phyloP scores from a whole-genome alignment of 2,888 invertebrate genomes.

The Caenorhabditis afra region DNA sequence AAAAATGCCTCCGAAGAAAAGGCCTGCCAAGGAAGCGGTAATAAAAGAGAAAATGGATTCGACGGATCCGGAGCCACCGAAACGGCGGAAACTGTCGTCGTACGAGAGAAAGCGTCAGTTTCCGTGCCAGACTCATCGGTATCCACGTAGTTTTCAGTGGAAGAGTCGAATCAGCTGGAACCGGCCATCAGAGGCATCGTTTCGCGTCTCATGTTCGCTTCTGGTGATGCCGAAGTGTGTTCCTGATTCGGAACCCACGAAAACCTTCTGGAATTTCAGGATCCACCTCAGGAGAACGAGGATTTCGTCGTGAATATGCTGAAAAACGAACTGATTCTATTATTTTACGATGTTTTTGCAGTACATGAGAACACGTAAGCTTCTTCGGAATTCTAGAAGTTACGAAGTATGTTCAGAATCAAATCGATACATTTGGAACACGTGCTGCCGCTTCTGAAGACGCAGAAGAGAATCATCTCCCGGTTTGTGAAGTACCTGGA shows the following conservation, averaged over 20 bases:
- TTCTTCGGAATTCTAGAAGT: background rate
- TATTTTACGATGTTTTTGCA: conserved; percentile 20
- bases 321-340: conserved; percentile 37
- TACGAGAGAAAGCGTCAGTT: background rate
- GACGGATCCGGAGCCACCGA: too few relatives aligned
- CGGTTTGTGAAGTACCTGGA: conserved; percentile 36
- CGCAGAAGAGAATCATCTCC: conserved; percentile 11
- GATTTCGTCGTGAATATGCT: conserved; percentile 32
- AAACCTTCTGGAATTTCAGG: background rate
- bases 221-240: conserved; percentile 22
- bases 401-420: conserved; percentile 1
- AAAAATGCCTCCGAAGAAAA: background rate
- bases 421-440: background rate
- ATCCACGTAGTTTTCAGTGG: conserved; percentile 23
- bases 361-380: conserved; percentile 20
- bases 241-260: background rate
- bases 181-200: conserved; percentile 34
- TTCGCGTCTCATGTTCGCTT: conserved; percentile 25
- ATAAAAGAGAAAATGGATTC: background rate
- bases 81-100: too few relatives aligned
- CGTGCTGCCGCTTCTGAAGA: conserved; percentile 19
- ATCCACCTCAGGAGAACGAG: conserved; percentile 37
- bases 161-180: conserved; percentile 27
- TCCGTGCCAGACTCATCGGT: background rate
- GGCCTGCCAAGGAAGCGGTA: background rate